Conservation (phyloP, 2,113 vertebrate species). For the Psilopogon haemacephalus region DNA sequence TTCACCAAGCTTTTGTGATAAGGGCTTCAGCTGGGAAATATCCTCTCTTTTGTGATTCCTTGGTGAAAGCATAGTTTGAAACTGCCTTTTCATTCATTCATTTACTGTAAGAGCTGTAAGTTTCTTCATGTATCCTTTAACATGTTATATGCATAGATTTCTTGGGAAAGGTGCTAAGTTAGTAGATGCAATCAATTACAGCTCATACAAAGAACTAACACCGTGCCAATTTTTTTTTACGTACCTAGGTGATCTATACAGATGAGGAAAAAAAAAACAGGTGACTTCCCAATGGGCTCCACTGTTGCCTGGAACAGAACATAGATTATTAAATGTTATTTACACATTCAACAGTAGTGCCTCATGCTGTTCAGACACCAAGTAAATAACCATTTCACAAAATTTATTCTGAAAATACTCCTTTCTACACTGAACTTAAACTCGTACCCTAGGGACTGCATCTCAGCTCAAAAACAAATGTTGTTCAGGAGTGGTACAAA, state of each 20-base stretch:
- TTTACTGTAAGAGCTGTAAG: background rate
- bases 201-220: background rate
- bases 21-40: background rate
- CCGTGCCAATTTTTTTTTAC: background rate
- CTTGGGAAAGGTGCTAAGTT: background rate
- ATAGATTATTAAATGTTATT: background rate
- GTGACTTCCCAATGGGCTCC: background rate
- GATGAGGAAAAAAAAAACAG: background rate
- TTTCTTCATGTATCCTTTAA: background rate
- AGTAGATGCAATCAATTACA: background rate
- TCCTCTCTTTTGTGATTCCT: background rate
- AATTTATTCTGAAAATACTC: background rate
- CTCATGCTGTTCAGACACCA: background rate
- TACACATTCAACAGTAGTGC: background rate
- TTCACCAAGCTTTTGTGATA: background rate
- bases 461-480: fast-evolving
- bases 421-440: background rate
- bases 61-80: background rate
- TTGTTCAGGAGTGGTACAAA: background rate
- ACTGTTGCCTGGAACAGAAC: background rate
- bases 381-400: background rate
- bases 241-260: background rate
- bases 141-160: background rate
- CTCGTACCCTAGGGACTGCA: fast-evolving
- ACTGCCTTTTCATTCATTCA: background rate